Evolutionary conservation across 2,888 invertebrate genomes (phyloP).

Genomic region (Cloeon dipterum): DNA sequence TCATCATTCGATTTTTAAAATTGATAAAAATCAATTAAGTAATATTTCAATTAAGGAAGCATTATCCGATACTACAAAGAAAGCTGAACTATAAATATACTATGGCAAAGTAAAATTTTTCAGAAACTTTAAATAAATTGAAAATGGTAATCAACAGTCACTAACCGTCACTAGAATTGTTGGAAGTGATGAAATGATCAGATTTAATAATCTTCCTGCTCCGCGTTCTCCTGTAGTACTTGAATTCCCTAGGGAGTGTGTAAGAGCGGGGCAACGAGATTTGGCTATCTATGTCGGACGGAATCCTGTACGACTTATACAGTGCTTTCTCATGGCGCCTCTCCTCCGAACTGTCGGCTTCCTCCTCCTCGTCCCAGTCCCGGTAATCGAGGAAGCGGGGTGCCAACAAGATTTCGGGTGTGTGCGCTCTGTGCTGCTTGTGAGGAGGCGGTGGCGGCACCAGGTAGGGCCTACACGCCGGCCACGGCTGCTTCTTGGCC

Average conservation of each 20-base stretch:
- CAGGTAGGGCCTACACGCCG: constrained; percentile 24
- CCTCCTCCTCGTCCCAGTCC: constrained; percentile 7
- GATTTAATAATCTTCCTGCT: constrained; percentile 31
- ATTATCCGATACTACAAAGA: no score
- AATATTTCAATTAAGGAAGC: no score
- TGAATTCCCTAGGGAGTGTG: constrained; percentile 64
- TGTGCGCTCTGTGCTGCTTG: constrained; percentile 30
- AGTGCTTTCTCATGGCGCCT: constrained; percentile 10
- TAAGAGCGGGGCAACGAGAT: constrained; percentile 65
- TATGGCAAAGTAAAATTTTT: background rate
- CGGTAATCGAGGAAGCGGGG: constrained; percentile 41
- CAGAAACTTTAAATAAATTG: background rate
- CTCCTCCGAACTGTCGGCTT: background rate
- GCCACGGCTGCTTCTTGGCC: constrained; percentile 40
- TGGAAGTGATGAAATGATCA: constrained; percentile 51
- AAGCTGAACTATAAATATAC: no score
- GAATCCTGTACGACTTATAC: constrained; percentile 27
- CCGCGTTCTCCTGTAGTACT: constrained; percentile 40
- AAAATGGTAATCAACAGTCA: background rate
- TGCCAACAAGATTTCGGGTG: constrained; percentile 55
- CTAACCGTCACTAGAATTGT: constrained; percentile 64
- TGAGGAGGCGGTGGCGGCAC: constrained; percentile 12
- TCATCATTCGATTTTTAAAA: no score
- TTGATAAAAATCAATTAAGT: no score
- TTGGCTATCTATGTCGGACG: constrained; percentile 50